phyloP scores from a whole-genome alignment of 2,113 vertebrate genomes.

The Eclectus roratus region DNA sequence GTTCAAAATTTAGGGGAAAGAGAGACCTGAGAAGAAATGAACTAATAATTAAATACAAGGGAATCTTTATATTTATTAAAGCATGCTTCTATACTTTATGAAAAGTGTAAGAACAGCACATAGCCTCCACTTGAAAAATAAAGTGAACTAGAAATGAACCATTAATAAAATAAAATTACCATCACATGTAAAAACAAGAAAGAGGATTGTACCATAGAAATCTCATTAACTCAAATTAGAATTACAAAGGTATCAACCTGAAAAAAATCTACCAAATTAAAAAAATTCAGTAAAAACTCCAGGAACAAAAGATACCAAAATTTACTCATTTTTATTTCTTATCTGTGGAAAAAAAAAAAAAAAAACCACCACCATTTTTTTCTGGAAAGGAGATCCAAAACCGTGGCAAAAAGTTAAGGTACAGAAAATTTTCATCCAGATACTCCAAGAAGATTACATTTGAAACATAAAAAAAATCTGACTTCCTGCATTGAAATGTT shows the following conservation, averaged over 20 bases:
- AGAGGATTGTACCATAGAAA: background rate
- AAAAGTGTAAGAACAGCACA: background rate
- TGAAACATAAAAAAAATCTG: background rate
- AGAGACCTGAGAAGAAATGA: background rate
- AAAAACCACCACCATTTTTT: background rate
- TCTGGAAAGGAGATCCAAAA: background rate
- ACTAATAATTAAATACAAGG: background rate
- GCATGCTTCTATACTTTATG: background rate
- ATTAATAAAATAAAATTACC: background rate
- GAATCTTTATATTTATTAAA: background rate
- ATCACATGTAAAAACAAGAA: background rate
- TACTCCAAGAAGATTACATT: background rate
- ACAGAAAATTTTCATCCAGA: background rate
- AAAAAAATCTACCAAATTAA: background rate
- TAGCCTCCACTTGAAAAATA: background rate
- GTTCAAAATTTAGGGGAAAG: background rate
- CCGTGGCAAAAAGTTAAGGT: background rate
- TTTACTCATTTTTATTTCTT: background rate
- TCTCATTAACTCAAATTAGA: background rate
- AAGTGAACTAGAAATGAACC: background rate
- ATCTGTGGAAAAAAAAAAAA: background rate
- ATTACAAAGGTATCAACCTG: accelerated
- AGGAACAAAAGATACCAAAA: background rate
- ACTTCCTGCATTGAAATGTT: background rate
- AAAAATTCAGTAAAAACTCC: background rate